A percentile compares a stretch with the other conserved stretches of the same genome.
Conservation (phyloP, 2,113 vertebrate genomes). For the Leiothrix lutea region DNA sequence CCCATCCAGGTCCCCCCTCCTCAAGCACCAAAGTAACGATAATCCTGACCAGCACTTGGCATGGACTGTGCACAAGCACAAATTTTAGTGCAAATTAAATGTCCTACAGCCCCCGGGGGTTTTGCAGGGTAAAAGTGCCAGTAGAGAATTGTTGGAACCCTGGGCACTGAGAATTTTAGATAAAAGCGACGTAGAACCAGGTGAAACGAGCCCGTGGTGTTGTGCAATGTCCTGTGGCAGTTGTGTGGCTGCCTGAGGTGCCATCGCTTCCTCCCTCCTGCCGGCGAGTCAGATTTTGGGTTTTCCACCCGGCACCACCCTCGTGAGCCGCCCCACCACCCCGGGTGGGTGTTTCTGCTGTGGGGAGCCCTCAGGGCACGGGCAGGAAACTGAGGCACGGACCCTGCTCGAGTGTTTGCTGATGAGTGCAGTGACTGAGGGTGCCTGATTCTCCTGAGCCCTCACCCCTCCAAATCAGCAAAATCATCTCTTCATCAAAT, state of each 20-base stretch:
- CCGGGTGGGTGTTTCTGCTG: background rate
- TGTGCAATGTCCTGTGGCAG: background rate
- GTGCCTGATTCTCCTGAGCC: background rate
- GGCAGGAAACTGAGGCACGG: slow-evolving; percentile 5
- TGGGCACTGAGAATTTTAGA: too few species aligned
- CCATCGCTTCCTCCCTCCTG: background rate
- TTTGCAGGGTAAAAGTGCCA: background rate
- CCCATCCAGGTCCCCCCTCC: background rate
- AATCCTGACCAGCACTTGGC: background rate
- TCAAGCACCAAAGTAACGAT: background rate
- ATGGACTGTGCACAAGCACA: background rate
- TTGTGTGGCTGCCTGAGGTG: background rate
- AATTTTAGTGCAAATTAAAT: background rate
- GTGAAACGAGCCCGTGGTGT: background rate
- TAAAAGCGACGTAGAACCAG: background rate
- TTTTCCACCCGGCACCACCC: background rate
- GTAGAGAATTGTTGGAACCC: background rate
- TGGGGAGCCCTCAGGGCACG: background rate
- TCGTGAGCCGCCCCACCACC: background rate
- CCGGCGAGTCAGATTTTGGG: background rate
- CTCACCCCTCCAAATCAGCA: background rate
- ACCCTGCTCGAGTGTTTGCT: background rate
- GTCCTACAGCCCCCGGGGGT: fast-evolving
- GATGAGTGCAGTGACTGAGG: fast-evolving
- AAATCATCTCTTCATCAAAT: background rate